Conservation (phyloP, 2,113 vertebrate genomes). For the Clarias magur region DNA sequence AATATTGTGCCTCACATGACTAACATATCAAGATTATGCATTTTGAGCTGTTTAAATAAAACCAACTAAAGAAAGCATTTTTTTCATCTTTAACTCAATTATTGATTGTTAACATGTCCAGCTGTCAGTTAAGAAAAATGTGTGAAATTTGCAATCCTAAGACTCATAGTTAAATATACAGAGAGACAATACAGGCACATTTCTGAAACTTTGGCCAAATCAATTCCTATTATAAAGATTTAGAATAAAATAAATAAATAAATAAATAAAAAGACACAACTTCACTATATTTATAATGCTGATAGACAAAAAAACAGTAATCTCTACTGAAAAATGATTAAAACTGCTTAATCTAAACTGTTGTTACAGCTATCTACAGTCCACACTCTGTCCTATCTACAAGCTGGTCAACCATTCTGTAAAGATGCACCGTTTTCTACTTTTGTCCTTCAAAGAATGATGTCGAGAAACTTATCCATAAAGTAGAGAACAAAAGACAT, state of each 20-base stretch:
- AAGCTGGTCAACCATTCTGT: neutral
- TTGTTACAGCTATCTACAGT: neutral
- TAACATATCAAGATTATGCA: too few species aligned
- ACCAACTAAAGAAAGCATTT: too few species aligned
- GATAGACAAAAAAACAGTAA: neutral
- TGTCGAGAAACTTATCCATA: neutral
- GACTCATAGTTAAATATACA: neutral
- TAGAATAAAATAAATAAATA: too few species aligned
- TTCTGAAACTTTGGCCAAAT: neutral
- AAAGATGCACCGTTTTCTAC: neutral
- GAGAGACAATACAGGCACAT: neutral
- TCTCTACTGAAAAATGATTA: neutral
- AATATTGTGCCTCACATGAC: too few species aligned
- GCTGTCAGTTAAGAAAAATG: too few species aligned
- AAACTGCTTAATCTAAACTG: neutral
- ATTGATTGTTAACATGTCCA: too few species aligned
- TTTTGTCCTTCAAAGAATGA: neutral
- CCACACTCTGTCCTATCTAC: neutral
- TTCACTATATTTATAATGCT: neutral
- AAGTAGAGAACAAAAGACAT: neutral
- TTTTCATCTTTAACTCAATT: too few species aligned
- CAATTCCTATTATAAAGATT: too few species aligned
- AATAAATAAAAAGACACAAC: neutral
- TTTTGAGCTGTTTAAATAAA: too few species aligned
- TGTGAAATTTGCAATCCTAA: too few species aligned